phyloP scores from a whole-genome alignment of 2,888 invertebrate genomes.

The Incurvaria masculella region DNA sequence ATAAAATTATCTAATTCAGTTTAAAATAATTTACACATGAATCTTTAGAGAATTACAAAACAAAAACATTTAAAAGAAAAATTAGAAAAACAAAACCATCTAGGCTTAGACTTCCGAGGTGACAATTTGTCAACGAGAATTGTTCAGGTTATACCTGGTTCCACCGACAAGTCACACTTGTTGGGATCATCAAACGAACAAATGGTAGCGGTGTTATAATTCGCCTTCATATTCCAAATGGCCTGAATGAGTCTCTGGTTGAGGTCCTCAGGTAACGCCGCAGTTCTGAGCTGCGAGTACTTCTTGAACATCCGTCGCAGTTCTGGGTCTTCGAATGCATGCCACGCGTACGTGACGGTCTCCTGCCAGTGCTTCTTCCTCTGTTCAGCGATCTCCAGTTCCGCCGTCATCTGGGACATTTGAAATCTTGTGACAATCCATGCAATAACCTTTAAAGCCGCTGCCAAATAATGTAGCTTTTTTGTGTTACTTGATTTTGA shows the following conservation, averaged over 20 bases:
- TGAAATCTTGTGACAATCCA: no score
- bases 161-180: conserved; percentile 69
- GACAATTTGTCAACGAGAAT: no score
- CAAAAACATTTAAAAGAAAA: no score
- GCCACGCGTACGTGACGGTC: conserved; percentile 69
- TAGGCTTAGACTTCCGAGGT: no score
- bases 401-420: conserved; percentile 28
- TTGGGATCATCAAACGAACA: conserved; percentile 62
- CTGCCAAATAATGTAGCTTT: no score
- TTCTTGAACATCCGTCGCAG: conserved; percentile 72
- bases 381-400: conserved; percentile 45
- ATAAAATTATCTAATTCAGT: no score
- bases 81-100: no score
- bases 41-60: no score
- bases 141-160: no score
- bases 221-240: conserved; percentile 68
- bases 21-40: no score
- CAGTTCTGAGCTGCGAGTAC: conserved; percentile 66
- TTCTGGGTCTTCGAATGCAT: conserved; percentile 63
- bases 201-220: conserved; percentile 73
- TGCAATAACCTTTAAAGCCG: no score
- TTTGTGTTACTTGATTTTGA: no score
- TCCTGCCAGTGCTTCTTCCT: conserved; percentile 65
- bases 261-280: conserved; percentile 69
- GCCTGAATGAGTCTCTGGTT: conserved; percentile 60